Base-by-base conservation (phyloP, 2,888 invertebrate genomes). In the Machimus rusticus region DNA sequence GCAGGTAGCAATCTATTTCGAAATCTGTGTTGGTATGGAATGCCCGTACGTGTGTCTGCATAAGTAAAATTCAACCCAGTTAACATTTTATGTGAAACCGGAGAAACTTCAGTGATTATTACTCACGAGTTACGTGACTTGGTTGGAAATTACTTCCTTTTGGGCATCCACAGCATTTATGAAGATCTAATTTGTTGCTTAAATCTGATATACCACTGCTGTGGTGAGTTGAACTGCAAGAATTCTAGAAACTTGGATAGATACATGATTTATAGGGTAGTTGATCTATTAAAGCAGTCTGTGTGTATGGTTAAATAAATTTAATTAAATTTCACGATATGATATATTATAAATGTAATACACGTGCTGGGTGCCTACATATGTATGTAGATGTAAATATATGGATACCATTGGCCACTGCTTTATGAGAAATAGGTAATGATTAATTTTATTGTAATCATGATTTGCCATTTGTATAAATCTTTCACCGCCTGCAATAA, bases 101-200 rank as follows among this genome's bases (percentile, higher is more conserved):
- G 90, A 89, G 90, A 91, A 92, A 92, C 91, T 87, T 87, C 74
- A 87, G 87, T 87, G 87, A 87, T 85, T 87, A 87, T 87, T 87
- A 87, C 85, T 87, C 85, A 86, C 43, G 81, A 86, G 86, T 86
- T 87, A 87, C 87, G 87, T 87, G 87, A 87, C 66, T 74, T 87
- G 87, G 74, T 74, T 87, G 57, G 66, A 55, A 79, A 87, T 39
- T 86, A 55, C 76, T 51, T 43, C 51, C 37, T 76, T 92, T 92
- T 90, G 91, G 90, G 90, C 86, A 86, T 86, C 66, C 78, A 74
- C 5, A 57, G 77, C 86, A 77, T 86, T 79, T 86, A 86, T 86
- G 86, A 86, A 86, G 86, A 86, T 86, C 86, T 86, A 86, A 86
- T 86, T 86, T 86, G 86, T 86, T 86, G 79, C 78, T 86, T 86